Base-by-base conservation (phyloP, 2,113 vertebrate species). In the Periophthalmodon schlosseri region DNA sequence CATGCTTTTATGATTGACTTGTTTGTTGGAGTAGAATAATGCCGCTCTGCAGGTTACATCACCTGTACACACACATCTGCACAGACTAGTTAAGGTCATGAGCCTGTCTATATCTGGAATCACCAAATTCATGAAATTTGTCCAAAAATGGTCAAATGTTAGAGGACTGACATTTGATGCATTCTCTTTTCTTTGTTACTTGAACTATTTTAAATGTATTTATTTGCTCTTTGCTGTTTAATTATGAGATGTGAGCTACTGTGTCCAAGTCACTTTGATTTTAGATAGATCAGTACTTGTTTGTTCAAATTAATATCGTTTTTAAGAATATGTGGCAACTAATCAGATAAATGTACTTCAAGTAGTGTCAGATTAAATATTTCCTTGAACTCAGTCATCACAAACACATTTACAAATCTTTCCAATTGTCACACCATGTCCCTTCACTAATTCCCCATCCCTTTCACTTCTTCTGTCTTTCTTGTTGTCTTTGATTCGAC, bases 401-500 rank as follows among this genome's bases (percentile, higher is more conserved):
- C 18, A 8, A 74, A 63, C 24, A 28, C 16, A 49, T 79, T 78
- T 74, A 46, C 16, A 70, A 70, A 67, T 74, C 57, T 56, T 56
- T 24, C 54, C 66, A 12, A 34, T 50, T 72, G 58, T 78, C 78
- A 74, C 78, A 73, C 70, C 39, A 66, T 49, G 14, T 24, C 61
- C 68, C 60, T 49, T 68, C 77, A 23, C 34, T 63, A 68, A 47
- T 75, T 72, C 70, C 76, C 77, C 18, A 47, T 60, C 72, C 4
- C 70, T 36, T 71, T 78, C 52, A 39, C 77, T 84, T 81, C 66
- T 44, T 58, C 65, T 66, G 67, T 36, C 79, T 70, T 70, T 50
- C 57, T 60, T 70, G 63, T 74, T 79, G 68, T 70, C 78, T 87
- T 86, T 88, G 64, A 90, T 74, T 77, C 81, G 69, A 80, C 76